Conservation (phyloP, 2,888 invertebrate species). For the Teleogryllus oceanicus region DNA sequence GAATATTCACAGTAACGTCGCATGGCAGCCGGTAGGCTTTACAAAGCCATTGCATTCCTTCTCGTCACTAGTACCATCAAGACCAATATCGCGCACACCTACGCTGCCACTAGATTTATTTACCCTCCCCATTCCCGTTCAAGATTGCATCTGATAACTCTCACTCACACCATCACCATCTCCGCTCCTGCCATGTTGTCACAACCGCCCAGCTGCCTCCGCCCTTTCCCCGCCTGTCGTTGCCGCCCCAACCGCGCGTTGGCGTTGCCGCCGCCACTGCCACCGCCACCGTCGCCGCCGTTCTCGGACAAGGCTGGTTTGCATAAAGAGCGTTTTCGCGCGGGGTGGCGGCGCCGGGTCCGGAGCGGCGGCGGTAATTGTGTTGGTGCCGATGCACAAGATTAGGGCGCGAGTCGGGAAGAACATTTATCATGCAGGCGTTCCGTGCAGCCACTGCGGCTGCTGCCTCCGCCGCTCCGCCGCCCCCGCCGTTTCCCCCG, state of each 20-base stretch:
- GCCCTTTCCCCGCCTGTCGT: not conserved
- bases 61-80: no score
- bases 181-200: no score
- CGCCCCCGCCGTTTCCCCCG: not conserved
- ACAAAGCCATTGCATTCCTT: no score
- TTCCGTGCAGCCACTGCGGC: not conserved
- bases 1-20: no score
- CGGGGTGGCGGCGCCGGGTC: slow-evolving; percentile 26
- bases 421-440: slow-evolving; percentile 47
- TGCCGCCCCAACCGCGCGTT: not conserved
- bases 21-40: no score
- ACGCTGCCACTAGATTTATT: no score
- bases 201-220: not conserved
- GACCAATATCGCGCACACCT: no score
- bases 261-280: not conserved
- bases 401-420: slow-evolving; percentile 49
- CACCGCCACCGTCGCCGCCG: not conserved
- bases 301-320: slow-evolving; percentile 9
- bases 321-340: slow-evolving; percentile 25
- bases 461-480: not conserved
- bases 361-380: slow-evolving; percentile 44
- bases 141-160: no score
- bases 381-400: slow-evolving; percentile 50
- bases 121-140: no score
- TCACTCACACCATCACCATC: no score